Conservation (phyloP, 2,888 invertebrate species). For the Cosmia pyralina region DNA sequence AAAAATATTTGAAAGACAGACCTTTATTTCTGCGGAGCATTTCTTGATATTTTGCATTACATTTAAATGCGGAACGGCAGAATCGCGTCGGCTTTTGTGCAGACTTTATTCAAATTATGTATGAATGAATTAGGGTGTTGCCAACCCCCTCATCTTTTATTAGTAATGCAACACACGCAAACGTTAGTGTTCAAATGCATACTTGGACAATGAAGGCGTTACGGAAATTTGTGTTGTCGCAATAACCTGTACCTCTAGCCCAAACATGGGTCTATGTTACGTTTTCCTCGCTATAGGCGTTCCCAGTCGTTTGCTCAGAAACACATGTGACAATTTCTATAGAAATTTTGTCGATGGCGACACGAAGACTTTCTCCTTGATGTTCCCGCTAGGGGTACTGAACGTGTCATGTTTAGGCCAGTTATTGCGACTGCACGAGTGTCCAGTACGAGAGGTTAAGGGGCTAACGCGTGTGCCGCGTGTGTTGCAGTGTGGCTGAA, state of each 20-base stretch:
- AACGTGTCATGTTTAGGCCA: neutral
- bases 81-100: neutral
- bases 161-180: constrained; percentile 36
- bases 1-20: constrained; percentile 32
- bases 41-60: neutral
- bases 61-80: neutral
- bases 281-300: neutral
- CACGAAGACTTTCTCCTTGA: neutral
- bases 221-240: constrained; percentile 8
- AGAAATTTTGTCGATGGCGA: neutral
- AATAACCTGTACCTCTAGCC: constrained; percentile 30
- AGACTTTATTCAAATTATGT: constrained; percentile 5
- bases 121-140: neutral
- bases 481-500: constrained; percentile 96
- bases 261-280: neutral
- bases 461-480: constrained; percentile 70
- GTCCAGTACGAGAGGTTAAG: neutral
- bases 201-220: neutral
- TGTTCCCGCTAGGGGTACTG: constrained; percentile 27
- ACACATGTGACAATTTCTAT: neutral
- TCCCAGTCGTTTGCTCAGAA: neutral
- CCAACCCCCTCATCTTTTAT: neutral
- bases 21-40: neutral
- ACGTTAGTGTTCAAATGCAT: neutral
- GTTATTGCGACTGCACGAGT: constrained; percentile 23